Evolutionary conservation across 2,113 vertebrate species (phyloP).

Genomic region (Dinomys branickii): DNA sequence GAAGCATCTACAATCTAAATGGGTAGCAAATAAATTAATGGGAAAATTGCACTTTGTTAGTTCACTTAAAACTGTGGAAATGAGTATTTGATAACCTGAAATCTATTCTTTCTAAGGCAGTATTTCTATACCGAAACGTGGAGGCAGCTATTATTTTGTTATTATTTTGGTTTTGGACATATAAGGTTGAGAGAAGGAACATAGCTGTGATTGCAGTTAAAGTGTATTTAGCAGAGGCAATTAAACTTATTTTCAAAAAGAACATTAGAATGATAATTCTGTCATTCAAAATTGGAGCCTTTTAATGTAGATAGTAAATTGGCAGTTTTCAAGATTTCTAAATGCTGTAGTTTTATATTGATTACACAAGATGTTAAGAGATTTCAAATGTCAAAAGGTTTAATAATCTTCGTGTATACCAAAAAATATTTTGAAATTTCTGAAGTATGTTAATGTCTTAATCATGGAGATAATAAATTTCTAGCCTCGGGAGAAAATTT

Average conservation of each 20-base stretch:
- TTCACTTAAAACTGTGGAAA: not conserved
- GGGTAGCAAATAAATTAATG: conserved; percentile 47
- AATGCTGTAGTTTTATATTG: not conserved
- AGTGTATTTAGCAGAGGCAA: conserved; percentile 1
- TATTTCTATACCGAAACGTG: not conserved
- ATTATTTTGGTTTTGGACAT: conserved; percentile 19
- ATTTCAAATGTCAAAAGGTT: conserved; percentile 19
- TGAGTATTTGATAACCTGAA: conserved; percentile 29
- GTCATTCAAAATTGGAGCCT: conserved; percentile 36
- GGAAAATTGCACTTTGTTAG: not conserved
- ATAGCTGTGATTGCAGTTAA: not conserved
- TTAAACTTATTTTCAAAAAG: conserved; percentile 33
- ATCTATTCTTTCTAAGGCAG: not conserved
- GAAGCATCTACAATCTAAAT: not conserved
- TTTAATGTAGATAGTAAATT: conserved; percentile 38
- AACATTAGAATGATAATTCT: conserved; percentile 40
- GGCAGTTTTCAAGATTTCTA: conserved; percentile 24
- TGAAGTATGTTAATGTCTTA: conserved; percentile 31
- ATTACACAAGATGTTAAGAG: not conserved
- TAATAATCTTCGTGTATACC: conserved; percentile 3
- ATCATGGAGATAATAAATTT: not conserved
- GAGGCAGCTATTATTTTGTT: not conserved
- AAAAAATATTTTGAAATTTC: conserved; percentile 45
- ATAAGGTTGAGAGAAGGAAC: not conserved
- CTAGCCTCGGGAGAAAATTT: not conserved